A percentile compares a stretch with the other conserved stretches of the same genome.
These are phyloP conservation scores for Acanthornis magna DNA, from an alignment of 2,797 vertebrate species.

Conservation along the genomic window DNA sequence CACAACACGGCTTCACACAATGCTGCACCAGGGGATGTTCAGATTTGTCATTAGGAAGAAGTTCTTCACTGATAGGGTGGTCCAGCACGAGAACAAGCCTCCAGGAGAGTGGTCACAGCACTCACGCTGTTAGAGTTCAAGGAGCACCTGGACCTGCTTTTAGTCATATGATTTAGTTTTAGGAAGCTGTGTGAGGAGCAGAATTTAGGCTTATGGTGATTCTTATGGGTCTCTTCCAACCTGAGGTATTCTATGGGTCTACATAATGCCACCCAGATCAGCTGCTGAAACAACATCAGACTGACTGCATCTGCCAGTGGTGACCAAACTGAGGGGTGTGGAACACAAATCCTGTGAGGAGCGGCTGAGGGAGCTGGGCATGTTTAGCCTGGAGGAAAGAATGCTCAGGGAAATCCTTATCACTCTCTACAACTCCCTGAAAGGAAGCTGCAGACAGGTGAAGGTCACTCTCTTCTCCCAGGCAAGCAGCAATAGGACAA, in stretches of 20 bases:
- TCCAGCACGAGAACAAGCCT: background rate
- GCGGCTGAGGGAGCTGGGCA: background rate
- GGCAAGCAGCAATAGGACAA: background rate
- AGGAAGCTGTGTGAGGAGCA: background rate
- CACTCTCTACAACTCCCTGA: background rate
- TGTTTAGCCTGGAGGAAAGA: background rate
- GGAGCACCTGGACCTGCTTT: background rate
- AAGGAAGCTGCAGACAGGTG: no score
- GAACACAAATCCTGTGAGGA: background rate
- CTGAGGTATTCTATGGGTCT: background rate
- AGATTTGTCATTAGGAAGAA: background rate
- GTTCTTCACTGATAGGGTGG: background rate
- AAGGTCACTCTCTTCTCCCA: fast-evolving
- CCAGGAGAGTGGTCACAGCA: background rate
- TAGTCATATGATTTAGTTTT: background rate
- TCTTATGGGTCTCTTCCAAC: background rate
- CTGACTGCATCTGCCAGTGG: background rate
- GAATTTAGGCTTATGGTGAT: background rate
- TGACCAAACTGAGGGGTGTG: background rate
- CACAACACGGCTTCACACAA: background rate
- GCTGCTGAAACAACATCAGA: background rate
- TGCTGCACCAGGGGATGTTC: background rate
- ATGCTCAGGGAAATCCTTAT: background rate
- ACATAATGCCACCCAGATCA: background rate
- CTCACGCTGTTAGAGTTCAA: background rate